Conservation (phyloP, 2,797 vertebrate genomes). For the Anas acuta region DNA sequence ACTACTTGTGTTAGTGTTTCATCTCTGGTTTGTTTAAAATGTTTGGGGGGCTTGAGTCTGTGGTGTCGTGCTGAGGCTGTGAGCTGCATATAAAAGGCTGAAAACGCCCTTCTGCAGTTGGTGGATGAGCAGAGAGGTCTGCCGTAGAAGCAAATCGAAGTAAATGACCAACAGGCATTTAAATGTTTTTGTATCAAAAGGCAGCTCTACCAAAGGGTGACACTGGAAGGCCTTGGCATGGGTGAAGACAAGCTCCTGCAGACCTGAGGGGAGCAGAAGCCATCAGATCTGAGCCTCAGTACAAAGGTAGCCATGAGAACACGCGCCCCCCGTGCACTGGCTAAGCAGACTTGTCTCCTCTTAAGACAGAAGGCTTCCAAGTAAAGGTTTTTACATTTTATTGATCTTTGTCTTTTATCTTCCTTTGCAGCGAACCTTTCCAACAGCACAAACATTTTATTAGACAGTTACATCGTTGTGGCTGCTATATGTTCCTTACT, state of each 20-base stretch:
- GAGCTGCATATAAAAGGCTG: conserved; percentile 39
- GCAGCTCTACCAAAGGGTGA: neutral
- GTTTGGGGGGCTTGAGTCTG: conserved; percentile 20
- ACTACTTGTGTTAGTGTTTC: conserved; percentile 63
- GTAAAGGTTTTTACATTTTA: conserved; percentile 53
- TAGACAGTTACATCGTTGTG: neutral
- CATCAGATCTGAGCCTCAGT: neutral
- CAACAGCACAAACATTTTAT: conserved; percentile 41
- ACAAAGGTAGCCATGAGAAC: neutral
- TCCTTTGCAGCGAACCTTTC: conserved; percentile 50
- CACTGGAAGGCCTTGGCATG: neutral
- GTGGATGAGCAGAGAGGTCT: neutral
- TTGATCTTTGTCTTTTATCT: conserved; percentile 60
- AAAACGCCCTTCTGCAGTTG: neutral
- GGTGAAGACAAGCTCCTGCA: neutral
- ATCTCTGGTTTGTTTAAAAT: conserved; percentile 67
- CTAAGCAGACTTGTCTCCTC: neutral
- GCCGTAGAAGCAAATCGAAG: neutral
- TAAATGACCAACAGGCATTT: neutral
- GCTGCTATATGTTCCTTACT: neutral
- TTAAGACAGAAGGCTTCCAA: conserved; percentile 29
- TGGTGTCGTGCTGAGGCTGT: neutral
- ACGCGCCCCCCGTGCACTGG: accelerated
- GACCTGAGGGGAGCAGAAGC: neutral
- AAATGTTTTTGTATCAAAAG: neutral